These are phyloP conservation scores for Balaeniceps rex DNA, from an alignment of 2,113 vertebrate species.

Conservation along the genomic window DNA sequence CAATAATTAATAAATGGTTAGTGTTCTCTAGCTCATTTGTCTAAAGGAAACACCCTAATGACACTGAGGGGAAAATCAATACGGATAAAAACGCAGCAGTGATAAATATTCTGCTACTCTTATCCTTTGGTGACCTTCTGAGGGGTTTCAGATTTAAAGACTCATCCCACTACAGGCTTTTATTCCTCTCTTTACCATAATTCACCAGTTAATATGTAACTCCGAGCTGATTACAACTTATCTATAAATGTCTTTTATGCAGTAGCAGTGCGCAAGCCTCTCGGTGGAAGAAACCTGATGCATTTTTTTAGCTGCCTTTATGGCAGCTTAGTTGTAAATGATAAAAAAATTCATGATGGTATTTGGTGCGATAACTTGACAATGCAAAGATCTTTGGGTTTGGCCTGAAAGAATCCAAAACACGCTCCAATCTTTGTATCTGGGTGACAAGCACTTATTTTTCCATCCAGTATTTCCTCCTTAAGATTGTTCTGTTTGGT, in stretches of 20 bases:
- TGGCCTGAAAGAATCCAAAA: constrained; percentile 57
- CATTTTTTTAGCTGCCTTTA: constrained; percentile 2
- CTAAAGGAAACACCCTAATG: constrained; percentile 54
- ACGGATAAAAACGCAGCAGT: constrained; percentile 50
- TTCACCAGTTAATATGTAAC: constrained; percentile 67
- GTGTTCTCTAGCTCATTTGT: constrained; percentile 34
- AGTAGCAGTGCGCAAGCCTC: not conserved
- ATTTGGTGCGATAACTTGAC: constrained; percentile 40
- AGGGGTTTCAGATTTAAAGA: constrained; percentile 46
- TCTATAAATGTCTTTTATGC: constrained; percentile 50
- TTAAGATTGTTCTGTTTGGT: constrained; percentile 50
- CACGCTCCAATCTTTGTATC: constrained; percentile 44
- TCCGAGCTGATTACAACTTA: constrained; percentile 56
- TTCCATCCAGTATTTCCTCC: constrained; percentile 54
- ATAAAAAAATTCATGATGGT: constrained; percentile 7
- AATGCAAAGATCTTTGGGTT: constrained; percentile 38
- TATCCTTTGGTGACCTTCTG: constrained; percentile 57
- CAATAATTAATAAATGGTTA: constrained; percentile 65
- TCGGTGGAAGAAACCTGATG: not conserved
- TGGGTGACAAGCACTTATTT: constrained; percentile 54
- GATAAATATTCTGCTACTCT: constrained; percentile 55
- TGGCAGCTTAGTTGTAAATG: not conserved
- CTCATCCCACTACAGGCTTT: constrained; percentile 44
- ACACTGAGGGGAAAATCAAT: constrained; percentile 39
- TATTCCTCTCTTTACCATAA: constrained; percentile 35